Percentiles rank a stretch among this genome's conserved stretches.
phyloP scores from a whole-genome alignment of 2,797 vertebrate species.

The Dromococcyx pavoninus region DNA sequence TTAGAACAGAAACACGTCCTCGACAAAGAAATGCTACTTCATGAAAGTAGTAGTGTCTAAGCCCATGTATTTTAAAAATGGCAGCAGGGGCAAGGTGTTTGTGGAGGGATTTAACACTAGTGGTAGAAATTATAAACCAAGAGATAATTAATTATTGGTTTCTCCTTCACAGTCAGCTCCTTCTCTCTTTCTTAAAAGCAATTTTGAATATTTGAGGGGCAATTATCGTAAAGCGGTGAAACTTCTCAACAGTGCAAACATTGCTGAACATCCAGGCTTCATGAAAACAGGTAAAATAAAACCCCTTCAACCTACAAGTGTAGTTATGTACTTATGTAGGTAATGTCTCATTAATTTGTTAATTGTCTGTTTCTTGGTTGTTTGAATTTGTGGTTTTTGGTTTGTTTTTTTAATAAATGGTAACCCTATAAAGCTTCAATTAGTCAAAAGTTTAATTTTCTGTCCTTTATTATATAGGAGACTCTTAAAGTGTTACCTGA shows the following conservation, averaged over 20 bases:
- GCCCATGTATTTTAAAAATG: not conserved
- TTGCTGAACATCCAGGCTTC: slow-evolving; percentile 94
- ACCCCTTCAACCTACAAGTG: not conserved
- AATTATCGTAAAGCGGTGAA: slow-evolving; percentile 99
- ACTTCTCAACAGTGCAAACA: slow-evolving; percentile 95
- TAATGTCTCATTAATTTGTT: not conserved
- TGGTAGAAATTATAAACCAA: not conserved
- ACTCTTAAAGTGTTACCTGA: not conserved
- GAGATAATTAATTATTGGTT: slow-evolving; percentile 10
- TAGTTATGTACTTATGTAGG: too few relatives aligned
- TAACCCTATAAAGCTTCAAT: not conserved
- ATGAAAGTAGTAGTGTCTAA: not conserved
- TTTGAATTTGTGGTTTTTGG: not conserved
- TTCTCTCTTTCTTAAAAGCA: slow-evolving; percentile 97
- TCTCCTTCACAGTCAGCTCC: slow-evolving; percentile 86
- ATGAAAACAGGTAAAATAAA: slow-evolving; percentile 90
- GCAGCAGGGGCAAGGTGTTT: not conserved
- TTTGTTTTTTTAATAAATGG: not conserved
- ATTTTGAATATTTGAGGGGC: slow-evolving; percentile 97
- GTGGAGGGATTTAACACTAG: not conserved
- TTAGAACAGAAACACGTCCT: not conserved
- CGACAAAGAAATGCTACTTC: not conserved
- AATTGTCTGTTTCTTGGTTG: not conserved
- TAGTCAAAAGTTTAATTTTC: not conserved
- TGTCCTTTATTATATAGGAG: not conserved